phyloP scores from a whole-genome alignment of 2,797 vertebrate genomes.

The Carcharodon carcharias region DNA sequence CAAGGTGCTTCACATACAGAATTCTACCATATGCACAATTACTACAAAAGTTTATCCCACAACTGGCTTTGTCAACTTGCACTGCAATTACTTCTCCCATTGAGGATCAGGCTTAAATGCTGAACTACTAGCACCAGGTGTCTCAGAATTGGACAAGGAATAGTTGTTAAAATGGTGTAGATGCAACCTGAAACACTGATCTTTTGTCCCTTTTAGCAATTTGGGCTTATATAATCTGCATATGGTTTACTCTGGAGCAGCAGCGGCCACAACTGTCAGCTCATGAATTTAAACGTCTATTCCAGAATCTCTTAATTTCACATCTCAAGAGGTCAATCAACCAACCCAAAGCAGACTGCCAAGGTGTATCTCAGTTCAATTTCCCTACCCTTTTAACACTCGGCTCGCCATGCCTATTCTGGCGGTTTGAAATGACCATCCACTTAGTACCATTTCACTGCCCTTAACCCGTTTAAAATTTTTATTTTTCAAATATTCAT shows the following conservation, averaged over 20 bases:
- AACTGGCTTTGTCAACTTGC: neutral
- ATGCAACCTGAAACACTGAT: neutral
- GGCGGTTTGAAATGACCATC: neutral
- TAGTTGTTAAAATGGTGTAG: neutral
- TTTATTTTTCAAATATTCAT: neutral
- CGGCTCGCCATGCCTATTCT: neutral
- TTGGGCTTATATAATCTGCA: neutral
- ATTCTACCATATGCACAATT: neutral
- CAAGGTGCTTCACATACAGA: neutral
- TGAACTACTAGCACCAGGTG: neutral
- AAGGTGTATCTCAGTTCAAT: neutral
- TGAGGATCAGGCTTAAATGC: neutral
- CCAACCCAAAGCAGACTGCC: neutral
- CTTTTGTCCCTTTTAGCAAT: neutral
- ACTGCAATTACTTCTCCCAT: neutral
- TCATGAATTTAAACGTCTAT: neutral
- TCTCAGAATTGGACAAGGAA: neutral
- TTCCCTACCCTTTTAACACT: neutral
- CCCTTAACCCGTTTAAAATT: neutral
- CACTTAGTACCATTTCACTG: neutral
- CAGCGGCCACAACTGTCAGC: neutral
- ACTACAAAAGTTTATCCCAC: neutral
- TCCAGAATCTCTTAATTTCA: neutral
- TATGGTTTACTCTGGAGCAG: neutral
- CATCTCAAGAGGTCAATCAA: neutral